These are phyloP conservation scores for Laticauda laticaudata DNA, from an alignment of 2,113 vertebrate species.

Conservation along the genomic window DNA sequence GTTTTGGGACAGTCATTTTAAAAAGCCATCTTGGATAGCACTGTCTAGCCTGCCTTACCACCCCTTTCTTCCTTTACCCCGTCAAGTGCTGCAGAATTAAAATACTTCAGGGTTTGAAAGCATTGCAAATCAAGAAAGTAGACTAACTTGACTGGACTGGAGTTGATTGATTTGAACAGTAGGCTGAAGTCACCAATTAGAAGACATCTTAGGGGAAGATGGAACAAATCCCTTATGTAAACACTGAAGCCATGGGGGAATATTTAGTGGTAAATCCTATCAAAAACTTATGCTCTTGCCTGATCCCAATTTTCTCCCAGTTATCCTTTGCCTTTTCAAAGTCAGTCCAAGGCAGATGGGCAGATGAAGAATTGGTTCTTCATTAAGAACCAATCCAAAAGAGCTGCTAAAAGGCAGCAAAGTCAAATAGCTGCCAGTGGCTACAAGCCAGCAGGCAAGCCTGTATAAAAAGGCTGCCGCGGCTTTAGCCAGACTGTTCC, in stretches of 20 bases:
- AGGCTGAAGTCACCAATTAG: neutral
- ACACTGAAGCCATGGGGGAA: constrained; percentile 9
- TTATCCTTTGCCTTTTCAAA: constrained; percentile 48
- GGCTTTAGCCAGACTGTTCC: too few species aligned
- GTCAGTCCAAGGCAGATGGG: neutral
- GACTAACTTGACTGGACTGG: neutral
- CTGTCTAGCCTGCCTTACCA: neutral
- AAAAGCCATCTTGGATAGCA: neutral
- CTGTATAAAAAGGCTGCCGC: too few species aligned
- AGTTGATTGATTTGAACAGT: neutral
- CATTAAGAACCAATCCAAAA: too few species aligned
- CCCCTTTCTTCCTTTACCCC: too few species aligned
- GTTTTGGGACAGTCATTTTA: neutral
- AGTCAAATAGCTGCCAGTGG: too few species aligned
- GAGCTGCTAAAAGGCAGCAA: too few species aligned
- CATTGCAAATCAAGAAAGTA: neutral
- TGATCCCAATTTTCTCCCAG: constrained; percentile 60
- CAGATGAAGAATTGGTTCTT: neutral
- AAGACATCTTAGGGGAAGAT: neutral
- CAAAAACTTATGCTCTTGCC: constrained; percentile 33
- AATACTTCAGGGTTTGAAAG: neutral
- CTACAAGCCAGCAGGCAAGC: too few species aligned
- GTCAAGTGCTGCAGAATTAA: neutral
- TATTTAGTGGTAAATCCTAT: constrained; percentile 54
- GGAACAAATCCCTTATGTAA: neutral